phyloP scores from a whole-genome alignment of 1,140 invertebrate genomes.

The Anastrepha obliqua region DNA sequence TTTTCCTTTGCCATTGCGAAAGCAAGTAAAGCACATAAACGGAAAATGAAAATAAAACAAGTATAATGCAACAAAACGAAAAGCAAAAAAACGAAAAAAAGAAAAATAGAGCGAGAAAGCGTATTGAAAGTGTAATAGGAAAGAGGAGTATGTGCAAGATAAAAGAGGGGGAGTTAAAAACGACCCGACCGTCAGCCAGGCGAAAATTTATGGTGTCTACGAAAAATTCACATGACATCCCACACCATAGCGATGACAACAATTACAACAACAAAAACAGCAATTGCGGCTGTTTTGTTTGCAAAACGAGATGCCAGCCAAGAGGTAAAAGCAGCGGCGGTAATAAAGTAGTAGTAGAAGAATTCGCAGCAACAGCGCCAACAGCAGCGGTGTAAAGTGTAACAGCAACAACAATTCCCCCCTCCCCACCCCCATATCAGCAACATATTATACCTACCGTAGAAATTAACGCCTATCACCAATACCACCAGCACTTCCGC shows the following conservation, averaged over 20 bases:
- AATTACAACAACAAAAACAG: neutral
- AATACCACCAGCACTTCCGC: neutral
- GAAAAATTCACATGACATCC: slow-evolving; percentile 51
- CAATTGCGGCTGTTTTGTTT: neutral
- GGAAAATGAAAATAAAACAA: slow-evolving; percentile 4
- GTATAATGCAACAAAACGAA: neutral
- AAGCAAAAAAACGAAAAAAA: neutral
- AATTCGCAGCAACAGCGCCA: neutral
- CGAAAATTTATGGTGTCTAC: slow-evolving; percentile 36
- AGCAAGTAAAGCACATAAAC: neutral
- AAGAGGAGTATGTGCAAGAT: neutral
- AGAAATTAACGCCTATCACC: neutral
- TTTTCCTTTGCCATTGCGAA: neutral
- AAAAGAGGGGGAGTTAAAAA: too few species aligned
- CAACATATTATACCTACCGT: neutral
- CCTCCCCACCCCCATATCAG: neutral
- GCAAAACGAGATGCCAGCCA: neutral
- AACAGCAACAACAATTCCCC: neutral
- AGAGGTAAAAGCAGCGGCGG: neutral
- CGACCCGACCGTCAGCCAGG: neutral
- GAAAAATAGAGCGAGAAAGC: neutral
- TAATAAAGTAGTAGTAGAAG: neutral
- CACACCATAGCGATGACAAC: neutral
- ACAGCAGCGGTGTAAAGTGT: neutral
- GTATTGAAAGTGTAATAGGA: neutral